Conservation (phyloP, 2,888 invertebrate species). For the Autographa gamma region DNA sequence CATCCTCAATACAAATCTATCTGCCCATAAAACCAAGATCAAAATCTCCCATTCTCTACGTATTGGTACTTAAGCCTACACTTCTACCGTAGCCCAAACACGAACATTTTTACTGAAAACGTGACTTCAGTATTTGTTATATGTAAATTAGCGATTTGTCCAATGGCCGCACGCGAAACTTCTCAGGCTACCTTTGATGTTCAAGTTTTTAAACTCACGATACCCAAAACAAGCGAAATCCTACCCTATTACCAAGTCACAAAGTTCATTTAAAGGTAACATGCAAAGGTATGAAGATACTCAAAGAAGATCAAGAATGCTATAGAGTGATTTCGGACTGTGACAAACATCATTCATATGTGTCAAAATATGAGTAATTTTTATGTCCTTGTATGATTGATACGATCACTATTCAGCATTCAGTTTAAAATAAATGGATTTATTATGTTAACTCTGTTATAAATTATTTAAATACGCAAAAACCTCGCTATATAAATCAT, state of each 20-base stretch:
- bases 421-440: slow-evolving; percentile 19
- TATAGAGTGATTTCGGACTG: slow-evolving; percentile 32
- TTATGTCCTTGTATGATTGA: slow-evolving; percentile 28
- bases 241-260: slow-evolving; percentile 29
- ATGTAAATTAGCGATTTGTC: slow-evolving; percentile 89
- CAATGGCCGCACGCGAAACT: slow-evolving; percentile 68
- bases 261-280: slow-evolving; percentile 31
- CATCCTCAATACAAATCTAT: slow-evolving; percentile 53
- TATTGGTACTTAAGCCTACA: slow-evolving; percentile 48
- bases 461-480: slow-evolving; percentile 30
- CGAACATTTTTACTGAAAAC: slow-evolving; percentile 85
- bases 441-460: slow-evolving; percentile 35
- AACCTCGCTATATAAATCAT: slow-evolving; percentile 42
- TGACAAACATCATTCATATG: slow-evolving; percentile 51
- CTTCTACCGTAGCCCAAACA: slow-evolving; percentile 65
- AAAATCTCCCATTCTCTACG: slow-evolving; percentile 54
- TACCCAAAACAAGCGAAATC: slow-evolving; percentile 33
- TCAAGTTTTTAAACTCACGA: slow-evolving; percentile 69
- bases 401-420: slow-evolving; percentile 15
- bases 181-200: slow-evolving; percentile 73
- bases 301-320: slow-evolving; percentile 22
- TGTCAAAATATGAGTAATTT: slow-evolving; percentile 36
- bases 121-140: slow-evolving; percentile 89
- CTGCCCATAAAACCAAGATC: slow-evolving; percentile 54
- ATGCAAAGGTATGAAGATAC: slow-evolving; percentile 22